Evolutionary conservation across 1,140 invertebrate species (phyloP), one percentile per base, ranked within the genome.

Genomic region (Homarus americanus): DNA sequence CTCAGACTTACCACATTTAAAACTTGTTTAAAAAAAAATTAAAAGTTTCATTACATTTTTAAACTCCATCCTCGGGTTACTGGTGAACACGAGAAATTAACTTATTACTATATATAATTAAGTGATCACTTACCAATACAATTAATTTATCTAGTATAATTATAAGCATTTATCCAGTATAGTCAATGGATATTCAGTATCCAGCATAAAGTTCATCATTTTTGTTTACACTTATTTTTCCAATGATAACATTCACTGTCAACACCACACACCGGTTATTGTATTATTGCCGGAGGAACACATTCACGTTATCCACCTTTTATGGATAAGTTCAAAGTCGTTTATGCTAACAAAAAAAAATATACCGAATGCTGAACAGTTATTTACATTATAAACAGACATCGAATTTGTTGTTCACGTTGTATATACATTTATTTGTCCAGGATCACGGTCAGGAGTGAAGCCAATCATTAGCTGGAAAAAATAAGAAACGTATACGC

Each of bases 371-470:
- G 63, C 4, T 24, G 7, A 69, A 69, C 9, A 69, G 63, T 12
- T 69, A 69, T 69, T 69, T 69, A 69, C 63, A 69, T 69, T 69
- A 69, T 69, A 32, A 69, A 49, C 44, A 69, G 32, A 69, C 63
- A 69, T 32, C n/a, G 5, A 34, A 24, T 28, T 69, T 69, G 4
- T 69, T 0, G 4, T 2, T 69, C n/a, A 9, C 24, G n/a, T 4
- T 32, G 24, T 69, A 69, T 69, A 28, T 69, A 69, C 63, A 69
- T 28, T 32, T 69, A 32, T 69, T 32, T 32, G 28, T 9, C 63
- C 63, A 69, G n/a, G 12, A 32, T 69, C 63, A 69, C 32, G 63
- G 63, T 69, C 63, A 69, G 63, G 63, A 69, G 32, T 32, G 63
- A 12, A 69, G 63, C 63, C 63, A 69, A 24, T 69, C 63, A 32